Conservation (phyloP, 2,888 invertebrate genomes). For the Eurytoma adleriae region DNA sequence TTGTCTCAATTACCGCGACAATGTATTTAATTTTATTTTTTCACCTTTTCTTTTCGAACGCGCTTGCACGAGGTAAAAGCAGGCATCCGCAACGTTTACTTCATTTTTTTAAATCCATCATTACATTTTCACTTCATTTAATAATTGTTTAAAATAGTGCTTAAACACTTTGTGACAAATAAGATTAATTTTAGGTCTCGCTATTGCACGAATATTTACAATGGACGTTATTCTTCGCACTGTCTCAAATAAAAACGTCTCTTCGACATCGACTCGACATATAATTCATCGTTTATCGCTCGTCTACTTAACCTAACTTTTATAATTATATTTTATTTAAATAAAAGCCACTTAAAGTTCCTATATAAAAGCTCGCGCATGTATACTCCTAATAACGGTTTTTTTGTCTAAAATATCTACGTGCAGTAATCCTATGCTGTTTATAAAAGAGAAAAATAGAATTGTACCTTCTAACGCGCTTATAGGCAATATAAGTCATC, state of each 20-base stretch:
- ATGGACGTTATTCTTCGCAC: constrained; percentile 70
- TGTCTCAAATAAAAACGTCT: constrained; percentile 63
- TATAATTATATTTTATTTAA: constrained; percentile 59
- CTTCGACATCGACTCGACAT: constrained; percentile 57
- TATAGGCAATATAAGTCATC: constrained; percentile 55
- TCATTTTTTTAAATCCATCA: constrained; percentile 16
- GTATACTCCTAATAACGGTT: constrained; percentile 59
- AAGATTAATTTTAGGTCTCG: constrained; percentile 69
- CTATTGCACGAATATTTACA: constrained; percentile 74
- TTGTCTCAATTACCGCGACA: constrained; percentile 54
- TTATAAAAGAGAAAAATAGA: constrained; percentile 64
- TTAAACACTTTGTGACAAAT: constrained; percentile 66
- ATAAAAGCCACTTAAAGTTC: constrained; percentile 67
- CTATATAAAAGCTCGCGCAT: constrained; percentile 64
- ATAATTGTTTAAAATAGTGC: constrained; percentile 59
- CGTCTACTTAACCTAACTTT: constrained; percentile 56
- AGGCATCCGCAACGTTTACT: constrained; percentile 55
- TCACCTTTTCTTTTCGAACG: constrained; percentile 45
- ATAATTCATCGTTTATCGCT: constrained; percentile 58
- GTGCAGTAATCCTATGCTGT: constrained; percentile 61
- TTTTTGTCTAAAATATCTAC: constrained; percentile 62
- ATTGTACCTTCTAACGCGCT: constrained; percentile 61
- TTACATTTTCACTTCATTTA: constrained; percentile 44
- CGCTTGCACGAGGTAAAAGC: constrained; percentile 62
- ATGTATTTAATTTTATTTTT: constrained; percentile 43